Base-by-base conservation (phyloP, 2,113 vertebrate genomes). In the Rousettus leschenaultii region DNA sequence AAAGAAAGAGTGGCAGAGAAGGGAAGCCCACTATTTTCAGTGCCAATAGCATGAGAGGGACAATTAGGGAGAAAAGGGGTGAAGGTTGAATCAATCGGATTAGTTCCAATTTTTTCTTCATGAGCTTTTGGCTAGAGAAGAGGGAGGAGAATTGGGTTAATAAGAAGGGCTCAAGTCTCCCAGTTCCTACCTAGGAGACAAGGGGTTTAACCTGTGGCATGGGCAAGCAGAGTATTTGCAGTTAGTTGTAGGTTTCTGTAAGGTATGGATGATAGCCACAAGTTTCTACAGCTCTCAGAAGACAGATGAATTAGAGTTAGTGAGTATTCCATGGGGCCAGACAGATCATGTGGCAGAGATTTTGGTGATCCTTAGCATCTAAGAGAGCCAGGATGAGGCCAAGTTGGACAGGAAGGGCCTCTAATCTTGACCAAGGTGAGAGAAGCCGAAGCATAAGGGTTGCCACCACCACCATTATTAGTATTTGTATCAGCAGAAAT, bases 161-260 rank as follows among this genome's bases (percentile, higher is more conserved):
- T 4, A 45, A 0, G 7, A 10, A 33, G 5, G 16, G 9, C 24
- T 59, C 19, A 21, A 14, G 22, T 12, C 43, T 7, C 12, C 8
- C 11, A 14, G 11, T 33, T 68, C 40, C n/a, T 70, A 5, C 55
- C 30, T 8, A 15, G 61, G 70, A 70, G 24, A 24, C 13, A 2
- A 6, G 38, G 35, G 0, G 0, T 5, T 79, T 26, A 53, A 45
- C 7, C 13, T 73, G 38, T 55, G 33, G 40, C 30, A 4, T 48
- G 77, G 68, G 51, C 19, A 83, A 7, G 38, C 2, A 51, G 9
- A 33, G 16, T 38, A 10, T 22, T 21, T 85, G 35, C 30, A 51
- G 35, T 86, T 43, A 26, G 5, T 40, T 75, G 53, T 48, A 9
- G 16, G 40, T 83, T 86, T 88, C 33, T 45, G 22, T 61, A 16